These are phyloP conservation scores for Tor tambroides DNA, from an alignment of 2,113 vertebrate genomes.

Conservation along the genomic window DNA sequence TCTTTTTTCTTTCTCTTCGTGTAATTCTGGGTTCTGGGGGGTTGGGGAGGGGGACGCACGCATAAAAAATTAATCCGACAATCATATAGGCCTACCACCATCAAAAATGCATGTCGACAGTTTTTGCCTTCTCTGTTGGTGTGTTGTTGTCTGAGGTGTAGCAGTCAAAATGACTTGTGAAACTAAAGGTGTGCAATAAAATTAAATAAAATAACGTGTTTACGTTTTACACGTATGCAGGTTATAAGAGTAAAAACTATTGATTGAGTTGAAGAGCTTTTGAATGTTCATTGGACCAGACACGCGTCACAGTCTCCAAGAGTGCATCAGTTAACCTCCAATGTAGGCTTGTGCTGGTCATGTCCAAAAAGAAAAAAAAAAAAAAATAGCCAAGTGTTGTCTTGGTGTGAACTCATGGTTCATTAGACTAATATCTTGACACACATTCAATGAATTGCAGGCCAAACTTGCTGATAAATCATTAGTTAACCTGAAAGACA, in stretches of 20 bases:
- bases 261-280: background rate
- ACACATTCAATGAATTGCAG: background rate
- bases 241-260: background rate
- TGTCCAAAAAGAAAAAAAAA: slow-evolving; percentile 6
- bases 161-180: background rate
- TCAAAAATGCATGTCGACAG: background rate
- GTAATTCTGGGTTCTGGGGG: background rate
- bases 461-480: background rate
- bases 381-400: background rate
- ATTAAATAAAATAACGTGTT: background rate
- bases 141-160: background rate
- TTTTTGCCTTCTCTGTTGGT: background rate
- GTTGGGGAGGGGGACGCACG: background rate
- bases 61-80: background rate
- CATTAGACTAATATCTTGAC: background rate
- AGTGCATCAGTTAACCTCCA: slow-evolving; percentile 70
- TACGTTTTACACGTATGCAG: background rate
- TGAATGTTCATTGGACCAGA: slow-evolving; percentile 28
- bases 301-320: slow-evolving; percentile 68
- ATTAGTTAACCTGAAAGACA: background rate
- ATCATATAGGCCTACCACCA: background rate
- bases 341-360: slow-evolving; percentile 2
- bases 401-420: background rate
- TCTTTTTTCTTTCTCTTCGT: slow-evolving; percentile 2
- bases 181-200: background rate